Evolutionary conservation across 2,113 vertebrate genomes (phyloP).

Genomic region (Epinephelus moara): DNA sequence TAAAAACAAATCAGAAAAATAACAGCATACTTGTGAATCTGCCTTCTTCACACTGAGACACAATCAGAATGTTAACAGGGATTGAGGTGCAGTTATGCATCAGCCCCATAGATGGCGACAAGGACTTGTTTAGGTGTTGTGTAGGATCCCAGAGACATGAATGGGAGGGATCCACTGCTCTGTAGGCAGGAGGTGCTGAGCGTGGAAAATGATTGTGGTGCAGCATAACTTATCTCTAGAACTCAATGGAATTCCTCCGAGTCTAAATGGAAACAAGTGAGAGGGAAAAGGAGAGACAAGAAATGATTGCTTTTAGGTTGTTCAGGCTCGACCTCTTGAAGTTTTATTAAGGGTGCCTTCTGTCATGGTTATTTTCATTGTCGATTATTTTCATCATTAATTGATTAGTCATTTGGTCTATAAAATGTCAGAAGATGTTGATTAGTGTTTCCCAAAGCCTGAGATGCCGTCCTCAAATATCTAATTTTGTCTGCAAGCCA

Average conservation of each 20-base stretch:
- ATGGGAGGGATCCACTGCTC: neutral
- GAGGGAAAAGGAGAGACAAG: neutral
- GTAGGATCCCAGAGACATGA: slow-evolving; percentile 5
- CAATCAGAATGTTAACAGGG: neutral
- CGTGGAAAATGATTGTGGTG: slow-evolving; percentile 32
- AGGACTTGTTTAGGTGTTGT: slow-evolving; percentile 26
- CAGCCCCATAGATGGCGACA: slow-evolving; percentile 69
- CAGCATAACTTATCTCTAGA: slow-evolving; percentile 25
- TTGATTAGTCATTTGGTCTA: too few relatives aligned
- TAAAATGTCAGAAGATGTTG: too few relatives aligned
- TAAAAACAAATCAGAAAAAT: neutral
- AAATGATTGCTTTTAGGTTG: slow-evolving; percentile 15
- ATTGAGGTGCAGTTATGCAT: slow-evolving; percentile 27
- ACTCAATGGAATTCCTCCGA: slow-evolving; percentile 40
- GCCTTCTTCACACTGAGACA: neutral
- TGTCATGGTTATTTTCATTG: neutral
- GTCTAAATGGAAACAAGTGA: slow-evolving; percentile 24
- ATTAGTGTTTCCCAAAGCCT: too few relatives aligned
- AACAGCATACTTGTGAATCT: neutral
- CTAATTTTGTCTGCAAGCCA: too few relatives aligned
- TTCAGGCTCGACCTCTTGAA: slow-evolving; percentile 7
- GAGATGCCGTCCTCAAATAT: too few relatives aligned
- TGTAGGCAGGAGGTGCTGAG: slow-evolving; percentile 4
- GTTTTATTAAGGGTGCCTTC: neutral
- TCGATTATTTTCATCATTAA: too few relatives aligned